A percentile compares a stretch with the other conserved stretches of the same genome.
These are phyloP conservation scores for Hylia prasina DNA, from an alignment of 2,113 vertebrate species.

Conservation along the genomic window DNA sequence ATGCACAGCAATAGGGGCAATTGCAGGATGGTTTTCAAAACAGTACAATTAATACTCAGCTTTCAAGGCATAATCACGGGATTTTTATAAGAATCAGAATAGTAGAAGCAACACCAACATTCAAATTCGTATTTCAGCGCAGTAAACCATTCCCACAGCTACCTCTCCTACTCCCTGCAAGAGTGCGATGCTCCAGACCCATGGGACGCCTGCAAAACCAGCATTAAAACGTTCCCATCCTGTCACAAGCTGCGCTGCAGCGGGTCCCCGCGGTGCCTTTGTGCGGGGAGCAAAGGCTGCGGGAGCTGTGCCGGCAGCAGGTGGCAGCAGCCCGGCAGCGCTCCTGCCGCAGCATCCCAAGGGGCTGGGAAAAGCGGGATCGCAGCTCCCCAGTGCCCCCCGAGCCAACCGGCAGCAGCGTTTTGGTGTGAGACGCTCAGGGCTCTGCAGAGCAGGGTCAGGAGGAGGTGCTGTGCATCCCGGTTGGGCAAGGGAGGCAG, in stretches of 20 bases:
- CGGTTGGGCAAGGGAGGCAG: background rate
- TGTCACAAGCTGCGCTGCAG: accelerated
- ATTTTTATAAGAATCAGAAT: background rate
- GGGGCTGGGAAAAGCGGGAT: background rate
- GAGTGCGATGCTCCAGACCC: background rate
- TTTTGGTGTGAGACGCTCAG: accelerated
- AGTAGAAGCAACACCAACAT: background rate
- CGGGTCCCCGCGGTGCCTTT: accelerated
- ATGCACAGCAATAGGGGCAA: background rate
- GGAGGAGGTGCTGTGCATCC: background rate
- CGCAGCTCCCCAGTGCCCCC: accelerated
- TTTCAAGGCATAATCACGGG: background rate
- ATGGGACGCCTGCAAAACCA: background rate
- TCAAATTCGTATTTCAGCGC: background rate
- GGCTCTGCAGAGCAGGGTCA: background rate
- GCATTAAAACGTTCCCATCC: background rate
- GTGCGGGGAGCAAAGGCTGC: background rate
- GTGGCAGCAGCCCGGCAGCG: slow-evolving; percentile 3
- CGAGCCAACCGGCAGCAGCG: accelerated
- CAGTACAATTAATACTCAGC: background rate
- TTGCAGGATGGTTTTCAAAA: background rate
- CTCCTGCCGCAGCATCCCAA: background rate
- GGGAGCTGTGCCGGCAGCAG: background rate
- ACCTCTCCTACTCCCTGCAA: background rate
- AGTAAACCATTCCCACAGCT: background rate